phyloP scores from a whole-genome alignment of 1,140 invertebrate species.

The Diplogasteroides magnus region DNA sequence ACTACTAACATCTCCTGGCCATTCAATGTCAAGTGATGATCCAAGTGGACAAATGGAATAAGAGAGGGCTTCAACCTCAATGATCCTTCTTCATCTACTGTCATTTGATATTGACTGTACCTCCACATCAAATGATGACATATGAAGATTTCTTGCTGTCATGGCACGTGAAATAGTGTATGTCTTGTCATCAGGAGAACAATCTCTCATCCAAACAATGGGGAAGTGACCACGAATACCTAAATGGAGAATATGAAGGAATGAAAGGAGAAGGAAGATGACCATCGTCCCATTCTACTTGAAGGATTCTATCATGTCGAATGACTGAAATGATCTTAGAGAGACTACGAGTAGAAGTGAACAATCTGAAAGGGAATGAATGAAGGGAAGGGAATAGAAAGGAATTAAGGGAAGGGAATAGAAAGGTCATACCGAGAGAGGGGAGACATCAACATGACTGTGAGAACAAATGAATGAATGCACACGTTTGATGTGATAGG shows the following conservation, averaged over 20 bases:
- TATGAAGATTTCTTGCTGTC: conserved; percentile 32
- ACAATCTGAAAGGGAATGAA: background rate
- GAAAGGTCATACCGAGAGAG: background rate
- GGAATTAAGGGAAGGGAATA: background rate
- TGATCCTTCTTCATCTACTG: conserved; percentile 36
- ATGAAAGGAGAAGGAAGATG: conserved; percentile 9
- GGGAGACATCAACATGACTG: too few relatives aligned
- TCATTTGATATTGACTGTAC: too few relatives aligned
- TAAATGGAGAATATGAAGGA: conserved; percentile 10
- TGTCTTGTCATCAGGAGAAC: conserved; percentile 39
- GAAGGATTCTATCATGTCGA: conserved; percentile 19
- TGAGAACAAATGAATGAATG: background rate
- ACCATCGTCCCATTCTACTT: conserved; percentile 33
- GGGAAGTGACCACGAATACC: conserved; percentile 38
- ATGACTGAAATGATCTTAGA: background rate
- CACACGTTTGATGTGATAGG: background rate
- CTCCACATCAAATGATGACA: background rate
- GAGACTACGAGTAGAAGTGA: background rate
- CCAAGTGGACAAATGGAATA: conserved; percentile 14
- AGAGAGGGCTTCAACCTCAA: conserved; percentile 38
- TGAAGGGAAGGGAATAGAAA: background rate
- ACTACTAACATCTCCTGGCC: conserved; percentile 28
- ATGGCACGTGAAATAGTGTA: conserved; percentile 43
- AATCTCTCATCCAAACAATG: conserved; percentile 47
- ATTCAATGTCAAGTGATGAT: conserved; percentile 20